Percentiles rank a stretch among this genome's conserved stretches.
Conservation (phyloP, 2,113 vertebrate genomes). For the Passer domesticus region DNA sequence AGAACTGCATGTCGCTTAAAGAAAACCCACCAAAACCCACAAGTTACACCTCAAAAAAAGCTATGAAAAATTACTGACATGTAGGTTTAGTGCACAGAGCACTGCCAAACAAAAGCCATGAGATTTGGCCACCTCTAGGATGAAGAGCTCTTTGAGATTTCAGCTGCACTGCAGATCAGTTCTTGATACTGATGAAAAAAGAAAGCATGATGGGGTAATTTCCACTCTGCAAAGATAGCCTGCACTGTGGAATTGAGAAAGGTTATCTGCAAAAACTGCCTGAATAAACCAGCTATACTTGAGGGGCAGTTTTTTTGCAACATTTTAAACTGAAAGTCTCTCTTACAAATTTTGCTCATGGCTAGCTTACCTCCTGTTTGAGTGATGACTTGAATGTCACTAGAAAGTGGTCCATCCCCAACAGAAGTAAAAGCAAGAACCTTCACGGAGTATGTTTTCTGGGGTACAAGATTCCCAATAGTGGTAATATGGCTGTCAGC, state of each 20-base stretch:
- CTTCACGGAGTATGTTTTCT: conserved; percentile 96
- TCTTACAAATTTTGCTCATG: neutral
- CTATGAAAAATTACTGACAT: neutral
- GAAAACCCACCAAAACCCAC: neutral
- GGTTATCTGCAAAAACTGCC: neutral
- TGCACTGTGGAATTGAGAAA: neutral
- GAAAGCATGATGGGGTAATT: neutral
- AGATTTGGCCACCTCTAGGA: neutral
- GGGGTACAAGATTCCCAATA: conserved; percentile 91
- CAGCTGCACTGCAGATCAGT: neutral
- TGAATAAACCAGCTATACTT: neutral
- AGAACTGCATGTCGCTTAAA: accelerated
- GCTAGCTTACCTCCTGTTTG: conserved; percentile 91
- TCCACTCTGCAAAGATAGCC: neutral
- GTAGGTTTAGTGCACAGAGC: neutral
- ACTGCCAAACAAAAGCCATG: neutral
- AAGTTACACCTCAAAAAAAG: neutral
- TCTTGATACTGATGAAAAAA: neutral
- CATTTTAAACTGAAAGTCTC: neutral
- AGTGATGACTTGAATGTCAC: conserved; percentile 97
- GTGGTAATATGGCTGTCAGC: conserved; percentile 93
- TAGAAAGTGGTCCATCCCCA: conserved; percentile 94
- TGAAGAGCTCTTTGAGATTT: neutral
- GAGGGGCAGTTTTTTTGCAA: neutral
- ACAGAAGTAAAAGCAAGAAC: conserved; percentile 97